Percentiles rank a stretch among this genome's conserved stretches.
phyloP scores from a whole-genome alignment of 1,140 invertebrate species.

The Hypsibius dujardini region DNA sequence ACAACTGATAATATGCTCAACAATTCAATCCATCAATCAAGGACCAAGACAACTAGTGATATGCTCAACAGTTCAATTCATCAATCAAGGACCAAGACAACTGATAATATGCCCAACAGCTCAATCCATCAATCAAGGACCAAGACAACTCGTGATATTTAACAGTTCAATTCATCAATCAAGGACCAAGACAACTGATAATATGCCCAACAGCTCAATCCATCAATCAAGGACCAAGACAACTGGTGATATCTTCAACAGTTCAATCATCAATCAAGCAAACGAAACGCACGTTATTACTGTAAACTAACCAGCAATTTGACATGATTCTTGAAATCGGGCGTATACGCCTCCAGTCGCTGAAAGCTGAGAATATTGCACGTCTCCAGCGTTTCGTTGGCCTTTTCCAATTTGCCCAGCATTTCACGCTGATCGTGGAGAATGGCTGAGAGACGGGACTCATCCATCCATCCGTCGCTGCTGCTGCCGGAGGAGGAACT shows the following conservation, averaged over 20 bases:
- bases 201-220: too few relatives aligned
- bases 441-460: neutral
- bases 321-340: conserved; percentile 74
- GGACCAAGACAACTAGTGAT: too few relatives aligned
- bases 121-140: too few relatives aligned
- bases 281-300: conserved; percentile 37
- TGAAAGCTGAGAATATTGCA: conserved; percentile 68
- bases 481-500: neutral
- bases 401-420: conserved; percentile 48
- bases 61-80: too few relatives aligned
- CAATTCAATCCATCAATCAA: too few relatives aligned
- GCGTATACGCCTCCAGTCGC: conserved; percentile 55
- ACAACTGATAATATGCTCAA: too few relatives aligned
- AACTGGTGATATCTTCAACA: too few relatives aligned
- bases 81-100: too few relatives aligned
- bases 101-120: too few relatives aligned
- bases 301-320: conserved; percentile 47
- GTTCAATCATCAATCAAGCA: too few relatives aligned
- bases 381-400: conserved; percentile 89
- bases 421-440: conserved; percentile 15
- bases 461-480: neutral
- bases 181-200: too few relatives aligned
- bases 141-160: conserved; percentile 38
- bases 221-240: too few relatives aligned
- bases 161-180: conserved; percentile 26